Evolutionary conservation across 2,797 vertebrate species (phyloP), one percentile per base, ranked within the genome.

Genomic region (Petrocephalus sullivani): DNA sequence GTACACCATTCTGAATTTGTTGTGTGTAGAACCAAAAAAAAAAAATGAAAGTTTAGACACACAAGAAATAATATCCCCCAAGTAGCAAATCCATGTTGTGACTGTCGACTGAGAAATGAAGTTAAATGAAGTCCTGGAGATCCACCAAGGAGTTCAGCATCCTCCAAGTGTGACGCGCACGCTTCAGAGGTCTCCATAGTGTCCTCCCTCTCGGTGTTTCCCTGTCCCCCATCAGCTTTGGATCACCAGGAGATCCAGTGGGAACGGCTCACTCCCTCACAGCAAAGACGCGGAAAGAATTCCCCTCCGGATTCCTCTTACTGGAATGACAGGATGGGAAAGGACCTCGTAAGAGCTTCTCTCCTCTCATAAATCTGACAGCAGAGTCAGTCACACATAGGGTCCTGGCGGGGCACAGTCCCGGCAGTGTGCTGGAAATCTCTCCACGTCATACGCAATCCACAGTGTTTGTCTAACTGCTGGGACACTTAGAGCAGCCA

Each of bases 231-330:
- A 88, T 87, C 90, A 90, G 85, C 89, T 84, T 37, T 37, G 86
- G 87, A 89, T 54, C 60, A 88, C 7, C 46, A 60, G 53, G 88
- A 84, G 61, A 82, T 87, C 75, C 64, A 61, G 53, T 23, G 82
- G 41, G 23, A 28, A 67, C 86, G 2, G 46, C 71, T 96, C 94
- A 96, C 93, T 94, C 92, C 90, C 94, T 94, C 88, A 95, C 95
- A 1, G 93, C 85, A 51, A 96, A 96, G 88, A 95, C 89, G 61
- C 95, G 93, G 92, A 96, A 96, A 0, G 96, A 95, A 58, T 91
- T 93, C n/a, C 96, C 96, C 4, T 96, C 95, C 61, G 89, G 88
- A 91, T 93, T 94, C 91, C 93, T 94, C 92, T 94, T 94, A 92
- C 96, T 96, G 93, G 23, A 93, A 93, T 85, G 92, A n/a, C 90